Percentiles rank a stretch among this genome's conserved stretches.
Evolutionary conservation across 2,888 invertebrate species (phyloP).

Genomic region (Drepana falcataria): DNA sequence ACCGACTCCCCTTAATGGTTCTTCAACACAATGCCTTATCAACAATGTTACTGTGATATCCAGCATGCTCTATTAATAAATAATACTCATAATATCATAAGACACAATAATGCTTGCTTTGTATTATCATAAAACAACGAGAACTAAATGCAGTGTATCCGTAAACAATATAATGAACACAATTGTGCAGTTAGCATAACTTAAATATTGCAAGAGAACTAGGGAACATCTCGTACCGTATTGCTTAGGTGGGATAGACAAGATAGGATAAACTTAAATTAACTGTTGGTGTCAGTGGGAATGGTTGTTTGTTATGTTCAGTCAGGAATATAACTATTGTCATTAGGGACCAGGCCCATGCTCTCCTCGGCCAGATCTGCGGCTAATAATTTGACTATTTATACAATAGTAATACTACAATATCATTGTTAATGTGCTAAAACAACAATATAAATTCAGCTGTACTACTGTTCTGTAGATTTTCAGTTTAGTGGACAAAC

Average conservation of each 20-base stretch:
- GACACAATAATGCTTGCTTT: conserved; percentile 31
- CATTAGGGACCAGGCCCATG: conserved; percentile 18
- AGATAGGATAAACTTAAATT: conserved; percentile 27
- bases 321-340: conserved; percentile 39
- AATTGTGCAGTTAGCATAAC: neutral
- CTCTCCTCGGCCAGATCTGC: neutral
- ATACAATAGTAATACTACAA: neutral
- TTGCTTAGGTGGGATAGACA: conserved; percentile 55
- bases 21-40: too few species aligned
- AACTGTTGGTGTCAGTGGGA: conserved; percentile 44
- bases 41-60: conserved; percentile 25
- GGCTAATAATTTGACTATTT: neutral
- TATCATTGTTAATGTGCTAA: conserved; percentile 1
- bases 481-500: conserved; percentile 13
- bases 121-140: conserved; percentile 34
- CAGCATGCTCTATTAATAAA: conserved; percentile 39
- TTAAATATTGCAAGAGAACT: conserved; percentile 34
- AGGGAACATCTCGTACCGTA: conserved; percentile 38
- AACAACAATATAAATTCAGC: conserved; percentile 26
- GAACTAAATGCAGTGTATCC: conserved; percentile 5
- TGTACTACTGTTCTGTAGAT: conserved; percentile 7
- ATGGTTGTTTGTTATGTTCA: conserved; percentile 45
- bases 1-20: too few species aligned
- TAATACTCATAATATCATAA: conserved; percentile 48
- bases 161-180: conserved; percentile 5